These are phyloP conservation scores for Babylonia areolata DNA, from an alignment of 1,140 invertebrate genomes.

Conservation along the genomic window DNA sequence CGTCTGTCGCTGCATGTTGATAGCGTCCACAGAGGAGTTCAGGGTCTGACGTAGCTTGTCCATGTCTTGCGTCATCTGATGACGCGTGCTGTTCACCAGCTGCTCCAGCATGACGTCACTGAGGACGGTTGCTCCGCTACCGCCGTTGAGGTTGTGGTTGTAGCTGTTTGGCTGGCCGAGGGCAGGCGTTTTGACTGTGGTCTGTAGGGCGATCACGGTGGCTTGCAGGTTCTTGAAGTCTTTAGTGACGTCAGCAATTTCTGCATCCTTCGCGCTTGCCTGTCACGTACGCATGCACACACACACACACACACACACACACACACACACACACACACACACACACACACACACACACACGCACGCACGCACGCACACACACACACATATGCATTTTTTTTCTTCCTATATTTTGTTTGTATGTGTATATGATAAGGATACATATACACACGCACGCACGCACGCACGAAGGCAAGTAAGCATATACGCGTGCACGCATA, in stretches of 20 bases:
- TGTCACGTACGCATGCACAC: not conserved
- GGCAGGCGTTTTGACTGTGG: not conserved
- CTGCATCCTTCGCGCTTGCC: not conserved
- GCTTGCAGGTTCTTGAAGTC: not conserved
- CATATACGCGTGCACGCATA: not conserved
- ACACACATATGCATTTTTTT: not conserved
- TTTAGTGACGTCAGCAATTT: not conserved
- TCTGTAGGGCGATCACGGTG: not conserved
- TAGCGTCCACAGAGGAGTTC: not conserved
- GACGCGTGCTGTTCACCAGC: not conserved
- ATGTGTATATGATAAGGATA: no score
- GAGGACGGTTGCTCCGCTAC: not conserved
- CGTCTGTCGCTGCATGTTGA: not conserved
- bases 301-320: no score
- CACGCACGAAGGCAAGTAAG: not conserved
- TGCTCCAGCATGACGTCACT: constrained; percentile 8
- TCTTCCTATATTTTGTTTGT: no score
- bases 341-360: not conserved
- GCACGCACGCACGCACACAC: not conserved
- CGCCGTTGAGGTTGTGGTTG: not conserved
- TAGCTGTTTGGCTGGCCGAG: not conserved
- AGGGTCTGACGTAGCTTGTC: not conserved
- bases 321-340: not conserved
- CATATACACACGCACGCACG: not conserved
- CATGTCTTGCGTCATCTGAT: constrained; percentile 7